Evolutionary conservation across 1,140 invertebrate species (phyloP), one percentile per base, ranked within the genome.

Genomic region (Drosophila murphyi): DNA sequence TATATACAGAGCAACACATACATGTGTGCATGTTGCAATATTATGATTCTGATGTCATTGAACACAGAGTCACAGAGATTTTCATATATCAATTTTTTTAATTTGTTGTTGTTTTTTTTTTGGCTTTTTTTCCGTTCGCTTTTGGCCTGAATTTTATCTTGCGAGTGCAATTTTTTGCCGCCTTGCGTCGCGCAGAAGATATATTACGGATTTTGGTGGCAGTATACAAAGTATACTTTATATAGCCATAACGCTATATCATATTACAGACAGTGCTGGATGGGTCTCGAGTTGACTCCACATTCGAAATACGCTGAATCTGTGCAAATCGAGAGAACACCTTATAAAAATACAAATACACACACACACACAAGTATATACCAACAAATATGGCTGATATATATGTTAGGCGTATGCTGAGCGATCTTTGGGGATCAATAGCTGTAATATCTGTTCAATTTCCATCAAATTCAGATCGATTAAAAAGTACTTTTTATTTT

Each of bases 131-230:
- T 72, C 68, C 55, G 69, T 65, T 75, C 41, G 39, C 64, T 75
- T 72, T 57, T 75, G 67, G 67, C 72, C 69, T 57, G 72, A 75
- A 75, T 75, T 75, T 75, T 64, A 72, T 75, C 72, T 75, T 65
- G 67, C 59, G 64, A 73, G 3, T 73, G 71, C 71, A 73, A 69
- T 73, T 73, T 73, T 73, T 61, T 34, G 47, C 32, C 52, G 52
- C 60, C 51, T 64, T 71, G 51, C 59, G 68, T 54, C 47, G 65
- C 56, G 47, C 61, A 65, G 69, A 72, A 56, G 70, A 39, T 39
- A 39, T 43, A 41, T 59, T 31, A 68, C 64, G 71, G 71, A 73
- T 73, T 60, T 45, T 41, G 54, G 35, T 56, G 12, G 54, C 35
- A 56, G 35, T 12, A 20, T 12, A n/a, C 12, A 3, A 12, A 12